phyloP scores from a whole-genome alignment of 2,113 vertebrate species.

The Nothocercus julius region DNA sequence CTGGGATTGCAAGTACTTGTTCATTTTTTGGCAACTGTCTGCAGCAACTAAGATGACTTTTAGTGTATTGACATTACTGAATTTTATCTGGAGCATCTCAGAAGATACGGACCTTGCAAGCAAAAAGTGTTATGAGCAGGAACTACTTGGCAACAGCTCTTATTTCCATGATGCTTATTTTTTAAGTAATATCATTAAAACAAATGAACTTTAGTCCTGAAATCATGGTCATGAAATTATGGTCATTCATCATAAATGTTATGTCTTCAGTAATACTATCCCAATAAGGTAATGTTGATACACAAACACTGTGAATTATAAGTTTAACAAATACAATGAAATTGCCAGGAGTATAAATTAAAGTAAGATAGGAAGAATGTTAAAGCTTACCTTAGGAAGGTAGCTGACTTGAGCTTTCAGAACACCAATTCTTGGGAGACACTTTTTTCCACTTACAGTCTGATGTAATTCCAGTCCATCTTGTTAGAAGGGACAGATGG shows the following conservation, averaged over 20 bases:
- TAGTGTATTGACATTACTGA: not conserved
- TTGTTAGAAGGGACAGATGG: not conserved
- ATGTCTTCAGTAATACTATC: not conserved
- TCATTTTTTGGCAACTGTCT: not conserved
- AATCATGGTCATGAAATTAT: not conserved
- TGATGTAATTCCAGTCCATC: not conserved
- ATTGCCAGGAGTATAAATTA: not conserved
- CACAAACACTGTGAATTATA: not conserved
- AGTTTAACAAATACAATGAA: not conserved
- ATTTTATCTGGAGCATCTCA: not conserved
- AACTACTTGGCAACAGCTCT: not conserved
- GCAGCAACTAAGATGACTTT: not conserved
- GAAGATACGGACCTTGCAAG: not conserved
- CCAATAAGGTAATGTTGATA: not conserved
- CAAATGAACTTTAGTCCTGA: not conserved
- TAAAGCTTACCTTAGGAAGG: not conserved
- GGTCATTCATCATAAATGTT: not conserved
- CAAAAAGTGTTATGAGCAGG: not conserved
- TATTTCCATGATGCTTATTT: not conserved
- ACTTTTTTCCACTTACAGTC: not conserved
- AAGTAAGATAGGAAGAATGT: not conserved
- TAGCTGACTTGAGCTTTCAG: not conserved
- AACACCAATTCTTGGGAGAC: not conserved
- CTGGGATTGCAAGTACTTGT: fast-evolving
- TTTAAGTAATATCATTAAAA: not conserved